Evolutionary conservation across 53 echinoderm and acorn worm genomes (phyloP).

Genomic region (Arbacia lixula): DNA sequence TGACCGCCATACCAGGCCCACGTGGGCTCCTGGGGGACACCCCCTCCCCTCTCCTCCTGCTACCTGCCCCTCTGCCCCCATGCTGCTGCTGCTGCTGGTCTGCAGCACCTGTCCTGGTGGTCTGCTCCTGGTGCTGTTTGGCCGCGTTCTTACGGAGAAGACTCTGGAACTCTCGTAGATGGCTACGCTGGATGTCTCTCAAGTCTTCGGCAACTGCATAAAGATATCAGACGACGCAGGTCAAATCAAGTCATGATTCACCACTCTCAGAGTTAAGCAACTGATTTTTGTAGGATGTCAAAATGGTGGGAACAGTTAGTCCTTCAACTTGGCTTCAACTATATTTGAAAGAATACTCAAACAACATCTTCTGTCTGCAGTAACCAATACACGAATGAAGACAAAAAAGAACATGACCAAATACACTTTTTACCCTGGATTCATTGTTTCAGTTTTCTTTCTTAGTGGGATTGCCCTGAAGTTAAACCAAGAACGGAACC

Average conservation of each 20-base stretch:
- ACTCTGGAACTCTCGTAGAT: constrained; percentile 69
- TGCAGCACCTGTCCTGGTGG: neutral
- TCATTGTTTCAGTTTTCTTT: no score
- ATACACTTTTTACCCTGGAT: no score
- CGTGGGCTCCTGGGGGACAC: neutral
- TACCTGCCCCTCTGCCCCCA: neutral
- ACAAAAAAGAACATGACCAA: no score
- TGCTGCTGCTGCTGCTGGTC: neutral
- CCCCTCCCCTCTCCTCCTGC: neutral
- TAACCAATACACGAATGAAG: no score
- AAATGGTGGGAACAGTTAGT: neutral
- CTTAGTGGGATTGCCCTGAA: no score
- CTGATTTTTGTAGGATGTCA: neutral
- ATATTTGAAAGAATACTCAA: neutral
- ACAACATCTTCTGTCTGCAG: no score
- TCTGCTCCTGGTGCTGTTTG: constrained; percentile 14
- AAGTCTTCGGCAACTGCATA: constrained; percentile 84
- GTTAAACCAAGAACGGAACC: no score
- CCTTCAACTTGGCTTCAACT: neutral
- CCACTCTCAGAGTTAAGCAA: neutral
- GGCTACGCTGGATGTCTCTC: constrained; percentile 73
- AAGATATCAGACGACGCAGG: neutral
- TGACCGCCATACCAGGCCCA: constrained; percentile 32
- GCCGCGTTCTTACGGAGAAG: constrained; percentile 28
- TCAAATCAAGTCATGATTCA: neutral